A percentile compares a stretch with the other conserved stretches of the same genome.
phyloP scores from a whole-genome alignment of 2,888 invertebrate species.

The Chalcis sispes region DNA sequence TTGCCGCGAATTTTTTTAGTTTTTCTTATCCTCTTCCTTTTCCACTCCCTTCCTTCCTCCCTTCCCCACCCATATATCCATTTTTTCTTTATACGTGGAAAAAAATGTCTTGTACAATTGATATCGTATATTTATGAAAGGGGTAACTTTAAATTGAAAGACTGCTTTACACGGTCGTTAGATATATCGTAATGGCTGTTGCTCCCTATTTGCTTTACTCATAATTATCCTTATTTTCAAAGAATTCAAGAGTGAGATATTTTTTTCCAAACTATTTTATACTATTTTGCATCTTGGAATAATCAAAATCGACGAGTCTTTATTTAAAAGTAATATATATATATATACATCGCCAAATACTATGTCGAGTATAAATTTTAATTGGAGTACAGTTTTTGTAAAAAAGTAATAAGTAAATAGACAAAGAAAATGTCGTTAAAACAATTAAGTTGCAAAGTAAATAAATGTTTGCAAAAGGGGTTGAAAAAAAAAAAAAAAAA shows the following conservation, averaged over 20 bases:
- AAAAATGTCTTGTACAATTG: constrained; percentile 12
- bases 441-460: too few species aligned
- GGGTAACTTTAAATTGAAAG: background rate
- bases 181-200: background rate
- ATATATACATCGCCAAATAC: too few species aligned
- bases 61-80: too few species aligned
- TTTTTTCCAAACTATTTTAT: constrained; percentile 10
- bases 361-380: too few species aligned
- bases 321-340: too few species aligned
- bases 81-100: background rate
- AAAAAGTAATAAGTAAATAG: too few species aligned
- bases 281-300: constrained; percentile 38
- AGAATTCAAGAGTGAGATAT: constrained; percentile 16
- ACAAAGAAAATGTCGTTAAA: too few species aligned
- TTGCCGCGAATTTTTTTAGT: background rate
- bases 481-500: too few species aligned
- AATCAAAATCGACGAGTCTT: too few species aligned
- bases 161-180: background rate
- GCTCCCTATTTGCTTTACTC: background rate
- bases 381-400: too few species aligned
- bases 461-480: too few species aligned
- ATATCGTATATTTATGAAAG: background rate
- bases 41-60: too few species aligned
- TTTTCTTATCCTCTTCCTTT: constrained; percentile 10
- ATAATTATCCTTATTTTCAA: background rate